Percentiles rank a stretch among this genome's conserved stretches.
phyloP scores from a whole-genome alignment of 1,140 invertebrate genomes.

The Zaprionus capensis region DNA sequence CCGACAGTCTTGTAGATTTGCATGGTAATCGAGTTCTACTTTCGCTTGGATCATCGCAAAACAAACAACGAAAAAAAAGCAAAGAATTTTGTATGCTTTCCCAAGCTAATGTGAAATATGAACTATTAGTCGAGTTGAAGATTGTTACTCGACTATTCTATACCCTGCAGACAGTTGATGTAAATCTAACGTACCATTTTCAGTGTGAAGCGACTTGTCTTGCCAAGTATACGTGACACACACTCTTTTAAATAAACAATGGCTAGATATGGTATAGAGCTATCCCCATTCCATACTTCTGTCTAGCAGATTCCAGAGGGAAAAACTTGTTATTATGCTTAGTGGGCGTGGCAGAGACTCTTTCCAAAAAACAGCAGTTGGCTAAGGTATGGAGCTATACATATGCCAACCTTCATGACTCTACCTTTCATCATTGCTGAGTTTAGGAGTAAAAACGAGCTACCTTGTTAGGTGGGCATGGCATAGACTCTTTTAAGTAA shows the following conservation, averaged over 20 bases:
- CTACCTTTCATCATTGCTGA: not conserved
- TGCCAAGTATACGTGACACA: too few species aligned
- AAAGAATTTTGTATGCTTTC: slow-evolving; percentile 18
- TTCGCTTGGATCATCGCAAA: slow-evolving; percentile 57
- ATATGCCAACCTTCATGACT: too few species aligned
- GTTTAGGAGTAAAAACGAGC: not conserved
- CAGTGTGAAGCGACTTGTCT: too few species aligned
- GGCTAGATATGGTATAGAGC: too few species aligned
- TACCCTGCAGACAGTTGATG: not conserved
- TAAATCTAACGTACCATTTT: too few species aligned
- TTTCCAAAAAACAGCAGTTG: too few species aligned
- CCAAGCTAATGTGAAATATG: slow-evolving; percentile 2
- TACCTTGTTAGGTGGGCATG: too few species aligned
- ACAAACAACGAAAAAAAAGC: not conserved
- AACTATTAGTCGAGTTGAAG: not conserved
- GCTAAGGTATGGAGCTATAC: too few species aligned
- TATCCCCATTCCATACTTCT: not conserved
- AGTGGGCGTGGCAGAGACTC: too few species aligned
- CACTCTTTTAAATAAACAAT: not conserved
- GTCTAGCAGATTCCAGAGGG: too few species aligned
- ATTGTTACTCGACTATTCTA: not conserved
- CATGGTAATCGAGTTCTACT: slow-evolving; percentile 68
- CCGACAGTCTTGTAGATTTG: slow-evolving; percentile 36
- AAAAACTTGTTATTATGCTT: too few species aligned
- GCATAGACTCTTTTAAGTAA: not conserved